A percentile compares a stretch with the other conserved stretches of the same genome.
phyloP scores from a whole-genome alignment of 2,888 invertebrate species.

The Tholera decimalis region DNA sequence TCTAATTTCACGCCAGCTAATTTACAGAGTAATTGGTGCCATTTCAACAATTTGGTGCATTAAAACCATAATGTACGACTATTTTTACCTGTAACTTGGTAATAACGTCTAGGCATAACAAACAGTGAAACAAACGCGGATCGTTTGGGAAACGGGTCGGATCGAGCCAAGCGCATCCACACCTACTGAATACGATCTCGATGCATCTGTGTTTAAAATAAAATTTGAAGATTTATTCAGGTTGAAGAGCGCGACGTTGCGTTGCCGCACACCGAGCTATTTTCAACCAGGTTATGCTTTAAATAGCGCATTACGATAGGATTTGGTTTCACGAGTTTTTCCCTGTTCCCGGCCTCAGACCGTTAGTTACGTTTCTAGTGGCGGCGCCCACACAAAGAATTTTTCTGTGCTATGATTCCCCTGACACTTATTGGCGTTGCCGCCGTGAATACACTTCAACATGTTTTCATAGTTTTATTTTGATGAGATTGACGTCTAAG shows the following conservation, averaged over 20 bases:
- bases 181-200: constrained; percentile 75
- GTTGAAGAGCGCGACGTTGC: constrained; percentile 87
- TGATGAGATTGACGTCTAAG: constrained; percentile 60
- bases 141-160: constrained; percentile 45
- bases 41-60: constrained; percentile 49
- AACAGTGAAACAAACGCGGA: constrained; percentile 34
- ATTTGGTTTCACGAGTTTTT: constrained; percentile 91
- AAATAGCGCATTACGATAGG: constrained; percentile 91
- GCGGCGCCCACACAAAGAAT: constrained; percentile 84
- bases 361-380: constrained; percentile 81
- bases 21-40: constrained; percentile 61
- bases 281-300: constrained; percentile 91
- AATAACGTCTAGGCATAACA: constrained; percentile 19
- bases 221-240: constrained; percentile 90
- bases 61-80: constrained; percentile 49
- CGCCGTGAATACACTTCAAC: constrained; percentile 63
- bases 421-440: constrained; percentile 78
- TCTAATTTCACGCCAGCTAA: constrained; percentile 70
- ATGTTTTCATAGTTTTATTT: constrained; percentile 62
- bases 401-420: constrained; percentile 80
- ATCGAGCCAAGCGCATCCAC: constrained; percentile 57
- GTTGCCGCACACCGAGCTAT: constrained; percentile 89
- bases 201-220: constrained; percentile 88
- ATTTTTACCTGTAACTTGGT: constrained; percentile 13
- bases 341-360: constrained; percentile 85